Evolutionary conservation across 2,797 vertebrate genomes (phyloP).

Genomic region (Moxostoma hubbsi): DNA sequence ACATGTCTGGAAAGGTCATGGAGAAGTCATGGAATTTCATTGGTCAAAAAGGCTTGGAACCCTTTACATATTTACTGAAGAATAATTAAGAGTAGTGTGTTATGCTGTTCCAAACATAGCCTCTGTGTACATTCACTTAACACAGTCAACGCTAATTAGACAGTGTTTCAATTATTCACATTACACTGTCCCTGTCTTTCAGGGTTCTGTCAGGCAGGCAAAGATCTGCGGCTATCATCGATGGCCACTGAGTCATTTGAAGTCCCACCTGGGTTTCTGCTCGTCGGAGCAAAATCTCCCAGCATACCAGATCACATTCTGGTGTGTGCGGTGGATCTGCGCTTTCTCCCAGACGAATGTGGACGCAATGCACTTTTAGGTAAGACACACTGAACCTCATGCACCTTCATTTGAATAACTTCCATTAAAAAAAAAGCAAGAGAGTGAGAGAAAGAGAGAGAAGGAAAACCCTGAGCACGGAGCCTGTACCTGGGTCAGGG

Average conservation of each 20-base stretch:
- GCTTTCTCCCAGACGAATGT: conserved; percentile 92
- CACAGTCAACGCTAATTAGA: no score
- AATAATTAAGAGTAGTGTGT: no score
- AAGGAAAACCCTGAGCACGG: conserved; percentile 7
- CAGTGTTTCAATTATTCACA: no score
- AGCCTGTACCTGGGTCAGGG: conserved; percentile 51
- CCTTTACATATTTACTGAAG: no score
- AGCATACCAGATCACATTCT: conserved; percentile 87
- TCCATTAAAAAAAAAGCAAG: neutral
- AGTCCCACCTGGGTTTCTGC: conserved; percentile 86
- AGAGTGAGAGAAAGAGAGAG: neutral
- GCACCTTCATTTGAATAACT: conserved; percentile 1
- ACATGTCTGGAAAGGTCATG: no score
- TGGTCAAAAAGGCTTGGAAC: no score
- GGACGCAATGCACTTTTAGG: conserved; percentile 93
- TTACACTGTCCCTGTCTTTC: neutral
- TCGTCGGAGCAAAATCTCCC: conserved; percentile 91
- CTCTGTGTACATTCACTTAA: no score
- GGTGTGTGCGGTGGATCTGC: conserved; percentile 92
- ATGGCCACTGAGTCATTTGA: conserved; percentile 86
- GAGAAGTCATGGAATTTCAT: no score
- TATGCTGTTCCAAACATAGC: no score
- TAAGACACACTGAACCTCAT: conserved; percentile 70
- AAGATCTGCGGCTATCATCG: conserved; percentile 88
- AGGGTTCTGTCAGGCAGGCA: conserved; percentile 95